phyloP scores from a whole-genome alignment of 2,888 invertebrate species.

The Ligdia adustata region DNA sequence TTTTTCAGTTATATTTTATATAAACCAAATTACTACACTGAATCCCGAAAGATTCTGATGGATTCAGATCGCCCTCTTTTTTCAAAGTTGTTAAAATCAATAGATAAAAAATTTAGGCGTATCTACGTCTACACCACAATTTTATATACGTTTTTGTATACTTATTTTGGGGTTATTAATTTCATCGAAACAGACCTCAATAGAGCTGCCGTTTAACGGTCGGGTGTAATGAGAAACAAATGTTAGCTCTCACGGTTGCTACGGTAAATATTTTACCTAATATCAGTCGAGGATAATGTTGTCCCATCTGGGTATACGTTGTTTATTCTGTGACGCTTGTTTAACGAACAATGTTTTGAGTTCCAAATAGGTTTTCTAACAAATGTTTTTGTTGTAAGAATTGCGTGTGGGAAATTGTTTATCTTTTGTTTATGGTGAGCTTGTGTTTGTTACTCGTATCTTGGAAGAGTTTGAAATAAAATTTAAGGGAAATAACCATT shows the following conservation, averaged over 20 bases:
- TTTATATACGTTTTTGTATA: too few species aligned
- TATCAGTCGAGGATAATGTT: slow-evolving; percentile 40
- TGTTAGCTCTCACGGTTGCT: slow-evolving; percentile 50
- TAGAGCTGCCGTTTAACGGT: slow-evolving; percentile 26
- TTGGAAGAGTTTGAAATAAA: too few species aligned
- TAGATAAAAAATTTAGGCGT: too few species aligned
- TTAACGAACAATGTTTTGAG: slow-evolving; percentile 25
- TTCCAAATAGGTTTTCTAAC: slow-evolving; percentile 19
- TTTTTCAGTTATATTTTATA: too few species aligned
- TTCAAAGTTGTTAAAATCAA: too few species aligned
- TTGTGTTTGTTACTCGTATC: too few species aligned
- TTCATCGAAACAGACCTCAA: slow-evolving; percentile 1
- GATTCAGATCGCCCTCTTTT: too few species aligned
- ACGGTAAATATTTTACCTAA: slow-evolving; percentile 47
- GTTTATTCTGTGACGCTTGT: slow-evolving; percentile 22
- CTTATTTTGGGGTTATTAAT: too few species aligned
- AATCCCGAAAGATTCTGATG: too few species aligned
- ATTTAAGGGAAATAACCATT: too few species aligned
- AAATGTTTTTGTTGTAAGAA: slow-evolving; percentile 22
- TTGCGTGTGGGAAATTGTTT: slow-evolving; percentile 1
- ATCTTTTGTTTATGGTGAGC: slow-evolving; percentile 2
- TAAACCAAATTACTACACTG: too few species aligned
- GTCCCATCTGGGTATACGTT: slow-evolving; percentile 9
- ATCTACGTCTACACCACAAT: too few species aligned
- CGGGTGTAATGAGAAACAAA: slow-evolving; percentile 60